Base-by-base conservation (phyloP, 1,140 invertebrate species). In the Drosophila sp. region DNA sequence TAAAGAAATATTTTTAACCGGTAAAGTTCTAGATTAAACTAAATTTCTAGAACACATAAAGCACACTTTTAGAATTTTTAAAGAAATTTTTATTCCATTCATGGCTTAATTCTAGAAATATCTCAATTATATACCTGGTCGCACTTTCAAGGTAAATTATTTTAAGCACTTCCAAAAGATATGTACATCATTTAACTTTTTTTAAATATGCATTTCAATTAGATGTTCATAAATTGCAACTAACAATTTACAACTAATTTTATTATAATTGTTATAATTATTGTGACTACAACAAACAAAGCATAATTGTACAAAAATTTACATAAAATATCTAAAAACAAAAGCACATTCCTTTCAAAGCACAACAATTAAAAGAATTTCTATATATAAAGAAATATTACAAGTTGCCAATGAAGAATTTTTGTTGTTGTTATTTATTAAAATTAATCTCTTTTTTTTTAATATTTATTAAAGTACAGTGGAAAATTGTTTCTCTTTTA, bases 321-420 rank as follows among this genome's bases (percentile, higher is more conserved):
- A 87, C 79, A 83, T 83, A 89, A 87, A 87, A 87, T 89, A 89
- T 89, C 82, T 89, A 89, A 89, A 89, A 87, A 89, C 69, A 89
- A 89, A 89, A 78, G 82, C 78, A 87, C 78, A 87, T 86, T 81
- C 73, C 73, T 81, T 75, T 86, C 76, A 74, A 83, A 80, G 81
- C 81, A 81, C 82, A 86, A 87, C 82, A 86, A 86, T 86, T 75
- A 81, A 86, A 78, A 72, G 58, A 53, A 18, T 32, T 11, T 34
- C 32, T 53, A 53, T 16, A 43, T 8, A 34, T 18, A 53, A 53
- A 80, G 63, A 80, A 71, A 79, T 71, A 65, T 50, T 45, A 78
- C 58, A 65, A 57, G 36, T 66, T 63, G 75, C 75, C 75, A 58
- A 54, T 50, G 66, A 6, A 63, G 50, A 56, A 64, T 57, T 43